These are phyloP conservation scores for Dyspetes luteomarginatus DNA, from an alignment of 2,888 invertebrate species.

Conservation along the genomic window DNA sequence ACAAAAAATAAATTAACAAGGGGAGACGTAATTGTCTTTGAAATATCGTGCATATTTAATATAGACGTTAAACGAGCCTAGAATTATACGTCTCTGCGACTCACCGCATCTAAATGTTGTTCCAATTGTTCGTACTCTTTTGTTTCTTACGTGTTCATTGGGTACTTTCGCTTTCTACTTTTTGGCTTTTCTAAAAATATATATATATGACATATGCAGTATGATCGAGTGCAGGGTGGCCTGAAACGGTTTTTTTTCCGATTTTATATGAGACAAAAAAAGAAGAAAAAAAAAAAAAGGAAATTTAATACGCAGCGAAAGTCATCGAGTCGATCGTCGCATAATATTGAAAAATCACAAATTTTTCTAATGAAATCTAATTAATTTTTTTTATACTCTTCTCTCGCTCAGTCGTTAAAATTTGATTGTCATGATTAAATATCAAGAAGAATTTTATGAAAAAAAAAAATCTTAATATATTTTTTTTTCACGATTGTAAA, in stretches of 20 bases:
- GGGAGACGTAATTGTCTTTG: slow-evolving; percentile 73
- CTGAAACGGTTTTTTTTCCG: slow-evolving; percentile 35
- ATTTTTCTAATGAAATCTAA: too few species aligned
- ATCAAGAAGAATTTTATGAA: too few species aligned
- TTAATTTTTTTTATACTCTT: too few species aligned
- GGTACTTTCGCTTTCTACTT: slow-evolving; percentile 82
- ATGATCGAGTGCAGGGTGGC: slow-evolving; percentile 79
- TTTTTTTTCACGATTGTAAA: too few species aligned
- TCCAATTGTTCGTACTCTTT: slow-evolving; percentile 80
- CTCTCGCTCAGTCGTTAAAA: too few species aligned
- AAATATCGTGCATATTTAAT: slow-evolving; percentile 80
- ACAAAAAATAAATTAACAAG: slow-evolving; percentile 42
- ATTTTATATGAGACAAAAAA: not conserved
- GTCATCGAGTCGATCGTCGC: too few species aligned
- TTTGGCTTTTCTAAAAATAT: slow-evolving; percentile 83
- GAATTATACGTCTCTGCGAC: slow-evolving; percentile 79
- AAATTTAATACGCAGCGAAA: too few species aligned
- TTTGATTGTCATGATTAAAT: too few species aligned
- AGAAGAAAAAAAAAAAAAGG: not conserved
- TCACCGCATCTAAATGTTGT: slow-evolving; percentile 84
- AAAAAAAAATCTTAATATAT: too few species aligned
- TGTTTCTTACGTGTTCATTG: slow-evolving; percentile 79
- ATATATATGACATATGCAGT: slow-evolving; percentile 81
- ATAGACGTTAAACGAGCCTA: slow-evolving; percentile 80
- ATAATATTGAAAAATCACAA: too few species aligned